Conservation (phyloP, 2,888 invertebrate species). For the Chloromyia formosa region DNA sequence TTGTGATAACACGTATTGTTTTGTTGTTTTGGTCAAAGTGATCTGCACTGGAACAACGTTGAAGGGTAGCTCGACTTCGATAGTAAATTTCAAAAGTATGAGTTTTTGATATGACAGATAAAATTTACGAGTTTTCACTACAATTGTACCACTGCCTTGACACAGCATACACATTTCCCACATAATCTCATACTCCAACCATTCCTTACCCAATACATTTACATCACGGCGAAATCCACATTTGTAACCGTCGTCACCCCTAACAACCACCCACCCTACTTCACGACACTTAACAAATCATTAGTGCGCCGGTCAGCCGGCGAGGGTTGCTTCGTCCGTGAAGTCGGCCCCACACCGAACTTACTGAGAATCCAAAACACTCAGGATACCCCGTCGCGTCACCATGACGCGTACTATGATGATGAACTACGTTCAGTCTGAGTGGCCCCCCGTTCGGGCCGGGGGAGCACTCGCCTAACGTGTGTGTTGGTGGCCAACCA, state of each 20-base stretch:
- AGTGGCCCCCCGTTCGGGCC: constrained; percentile 9
- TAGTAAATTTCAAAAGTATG: no score
- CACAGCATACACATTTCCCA: neutral
- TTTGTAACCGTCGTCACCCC: neutral
- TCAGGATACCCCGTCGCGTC: neutral
- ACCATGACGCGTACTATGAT: neutral
- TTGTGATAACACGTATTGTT: no score
- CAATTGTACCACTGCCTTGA: neutral
- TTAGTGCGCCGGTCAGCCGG: constrained; percentile 28
- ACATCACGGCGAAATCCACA: neutral
- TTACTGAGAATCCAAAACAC: no score
- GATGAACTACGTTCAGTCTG: neutral
- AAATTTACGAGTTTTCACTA: no score
- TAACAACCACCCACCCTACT: neutral
- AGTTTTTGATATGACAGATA: no score
- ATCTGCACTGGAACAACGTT: no score
- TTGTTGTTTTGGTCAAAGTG: no score
- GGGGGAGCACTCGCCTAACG: neutral
- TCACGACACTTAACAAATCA: no score
- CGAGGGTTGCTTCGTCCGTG: neutral
- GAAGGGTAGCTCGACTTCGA: no score
- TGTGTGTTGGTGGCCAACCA: constrained; percentile 14
- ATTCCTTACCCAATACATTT: neutral
- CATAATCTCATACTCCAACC: neutral
- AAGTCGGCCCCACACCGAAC: neutral